A percentile compares a stretch with the other conserved stretches of the same genome.
phyloP scores from a whole-genome alignment of 2,888 invertebrate species.

The Encarsia formosa region DNA sequence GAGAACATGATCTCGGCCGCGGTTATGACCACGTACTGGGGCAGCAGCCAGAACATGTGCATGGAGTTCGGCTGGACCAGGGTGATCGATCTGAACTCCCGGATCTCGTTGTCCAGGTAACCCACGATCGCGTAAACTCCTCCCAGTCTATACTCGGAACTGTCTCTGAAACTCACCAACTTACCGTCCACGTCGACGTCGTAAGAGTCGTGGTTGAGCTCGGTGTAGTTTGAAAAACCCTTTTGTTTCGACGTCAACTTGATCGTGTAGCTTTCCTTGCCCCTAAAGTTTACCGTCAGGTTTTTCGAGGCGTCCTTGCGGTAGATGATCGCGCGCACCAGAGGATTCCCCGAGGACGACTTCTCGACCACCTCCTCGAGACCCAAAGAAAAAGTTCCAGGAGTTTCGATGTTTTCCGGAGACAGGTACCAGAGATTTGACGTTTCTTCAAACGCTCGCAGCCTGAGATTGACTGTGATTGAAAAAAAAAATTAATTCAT shows the following conservation, averaged over 20 bases:
- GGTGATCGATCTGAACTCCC: conserved; percentile 40
- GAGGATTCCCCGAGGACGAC: conserved; percentile 43
- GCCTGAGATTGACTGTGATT: neutral
- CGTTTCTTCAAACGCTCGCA: neutral
- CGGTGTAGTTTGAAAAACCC: conserved; percentile 27
- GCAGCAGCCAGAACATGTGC: conserved; percentile 81
- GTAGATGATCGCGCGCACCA: conserved; percentile 40
- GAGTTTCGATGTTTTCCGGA: neutral
- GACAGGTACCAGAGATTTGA: no score
- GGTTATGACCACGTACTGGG: conserved; percentile 90
- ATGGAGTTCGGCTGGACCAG: conserved; percentile 69
- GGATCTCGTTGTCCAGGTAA: conserved; percentile 42
- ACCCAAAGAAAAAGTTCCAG: neutral
- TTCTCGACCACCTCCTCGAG: conserved; percentile 31
- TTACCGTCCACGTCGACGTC: conserved; percentile 48
- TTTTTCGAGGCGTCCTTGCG: neutral
- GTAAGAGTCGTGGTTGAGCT: conserved; percentile 48
- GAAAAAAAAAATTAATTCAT: no score
- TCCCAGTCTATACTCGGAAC: no score
- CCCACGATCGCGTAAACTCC: conserved; percentile 64
- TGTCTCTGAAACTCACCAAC: conserved; percentile 13
- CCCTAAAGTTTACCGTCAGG: conserved; percentile 4
- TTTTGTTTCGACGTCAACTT: neutral
- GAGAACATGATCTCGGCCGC: conserved; percentile 94
- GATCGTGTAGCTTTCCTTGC: conserved; percentile 5